A percentile compares a stretch with the other conserved stretches of the same genome.
These are phyloP conservation scores for Helarctos malayanus DNA, from an alignment of 2,797 vertebrate species.

Conservation along the genomic window DNA sequence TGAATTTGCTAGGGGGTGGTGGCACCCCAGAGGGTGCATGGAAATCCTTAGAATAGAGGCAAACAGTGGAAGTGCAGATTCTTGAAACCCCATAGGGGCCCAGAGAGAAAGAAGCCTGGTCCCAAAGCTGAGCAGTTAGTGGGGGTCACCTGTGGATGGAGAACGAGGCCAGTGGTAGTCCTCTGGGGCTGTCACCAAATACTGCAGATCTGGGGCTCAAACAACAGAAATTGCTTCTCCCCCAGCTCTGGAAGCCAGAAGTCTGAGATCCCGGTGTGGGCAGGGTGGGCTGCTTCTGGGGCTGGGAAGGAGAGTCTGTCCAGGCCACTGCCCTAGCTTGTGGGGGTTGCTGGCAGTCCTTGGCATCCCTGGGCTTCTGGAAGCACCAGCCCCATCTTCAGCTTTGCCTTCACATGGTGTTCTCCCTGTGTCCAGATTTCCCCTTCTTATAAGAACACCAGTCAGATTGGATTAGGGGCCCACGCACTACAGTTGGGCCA, in stretches of 20 bases:
- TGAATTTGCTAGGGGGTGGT: rapidly evolving
- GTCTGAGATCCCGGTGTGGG: not conserved
- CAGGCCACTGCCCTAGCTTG: too few relatives aligned
- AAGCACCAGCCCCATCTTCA: not conserved
- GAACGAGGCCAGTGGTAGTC: rapidly evolving
- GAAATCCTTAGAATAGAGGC: not conserved
- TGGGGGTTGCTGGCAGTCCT: not conserved
- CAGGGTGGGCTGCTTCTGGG: too few relatives aligned
- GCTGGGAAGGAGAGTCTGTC: not conserved
- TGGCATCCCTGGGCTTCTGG: not conserved
- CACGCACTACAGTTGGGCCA: not conserved
- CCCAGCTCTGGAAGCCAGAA: not conserved
- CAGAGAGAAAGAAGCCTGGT: rapidly evolving
- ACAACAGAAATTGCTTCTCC: rapidly evolving
- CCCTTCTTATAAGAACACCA: not conserved
- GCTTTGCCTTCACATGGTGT: not conserved
- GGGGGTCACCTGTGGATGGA: rapidly evolving
- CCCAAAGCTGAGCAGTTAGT: rapidly evolving
- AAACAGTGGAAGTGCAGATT: too few relatives aligned
- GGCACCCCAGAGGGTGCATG: too few relatives aligned
- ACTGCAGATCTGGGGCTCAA: rapidly evolving
- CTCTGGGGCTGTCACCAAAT: not conserved
- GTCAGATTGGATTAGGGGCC: too few relatives aligned
- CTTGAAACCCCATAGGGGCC: not conserved
- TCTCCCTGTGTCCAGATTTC: not conserved